A percentile compares a stretch with the other conserved stretches of the same genome.
Conservation (phyloP, 1,140 invertebrate genomes). For the Teleogryllus occipitalis region DNA sequence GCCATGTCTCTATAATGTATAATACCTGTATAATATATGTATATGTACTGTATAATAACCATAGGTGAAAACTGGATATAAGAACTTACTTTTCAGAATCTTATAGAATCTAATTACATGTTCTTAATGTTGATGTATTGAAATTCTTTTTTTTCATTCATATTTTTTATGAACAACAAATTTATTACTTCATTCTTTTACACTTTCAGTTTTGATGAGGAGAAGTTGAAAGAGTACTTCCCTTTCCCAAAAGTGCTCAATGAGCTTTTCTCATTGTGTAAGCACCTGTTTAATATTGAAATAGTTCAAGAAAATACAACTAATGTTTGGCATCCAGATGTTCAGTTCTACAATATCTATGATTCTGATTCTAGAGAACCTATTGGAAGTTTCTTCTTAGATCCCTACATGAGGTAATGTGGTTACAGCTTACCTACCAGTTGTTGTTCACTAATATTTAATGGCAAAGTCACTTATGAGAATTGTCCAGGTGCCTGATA, state of each 20-base stretch:
- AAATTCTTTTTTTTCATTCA: background rate
- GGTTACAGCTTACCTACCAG: background rate
- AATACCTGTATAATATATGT: too few species aligned
- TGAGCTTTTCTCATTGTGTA: slow-evolving; percentile 64
- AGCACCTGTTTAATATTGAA: slow-evolving; percentile 72
- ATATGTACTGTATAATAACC: too few species aligned
- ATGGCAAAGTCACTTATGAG: too few species aligned
- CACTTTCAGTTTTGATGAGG: slow-evolving; percentile 52
- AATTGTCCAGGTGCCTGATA: too few species aligned
- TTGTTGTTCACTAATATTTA: too few species aligned
- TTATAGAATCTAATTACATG: too few species aligned
- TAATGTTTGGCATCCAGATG: slow-evolving; percentile 75
- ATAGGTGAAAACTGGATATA: too few species aligned
- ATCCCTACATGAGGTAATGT: slow-evolving; percentile 59
- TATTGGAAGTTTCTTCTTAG: slow-evolving; percentile 73
- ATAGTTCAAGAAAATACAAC: slow-evolving; percentile 56
- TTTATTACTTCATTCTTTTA: slow-evolving; percentile 18
- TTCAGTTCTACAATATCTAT: slow-evolving; percentile 72
- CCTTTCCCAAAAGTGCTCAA: slow-evolving; percentile 67
- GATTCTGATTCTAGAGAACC: slow-evolving; percentile 57
- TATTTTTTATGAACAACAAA: background rate
- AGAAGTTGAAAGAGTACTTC: slow-evolving; percentile 71
- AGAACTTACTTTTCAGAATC: too few species aligned
- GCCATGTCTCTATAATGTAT: too few species aligned
- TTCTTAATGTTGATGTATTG: background rate